Evolutionary conservation across 2,113 vertebrate genomes (phyloP).

Genomic region (Ciconia maguari): DNA sequence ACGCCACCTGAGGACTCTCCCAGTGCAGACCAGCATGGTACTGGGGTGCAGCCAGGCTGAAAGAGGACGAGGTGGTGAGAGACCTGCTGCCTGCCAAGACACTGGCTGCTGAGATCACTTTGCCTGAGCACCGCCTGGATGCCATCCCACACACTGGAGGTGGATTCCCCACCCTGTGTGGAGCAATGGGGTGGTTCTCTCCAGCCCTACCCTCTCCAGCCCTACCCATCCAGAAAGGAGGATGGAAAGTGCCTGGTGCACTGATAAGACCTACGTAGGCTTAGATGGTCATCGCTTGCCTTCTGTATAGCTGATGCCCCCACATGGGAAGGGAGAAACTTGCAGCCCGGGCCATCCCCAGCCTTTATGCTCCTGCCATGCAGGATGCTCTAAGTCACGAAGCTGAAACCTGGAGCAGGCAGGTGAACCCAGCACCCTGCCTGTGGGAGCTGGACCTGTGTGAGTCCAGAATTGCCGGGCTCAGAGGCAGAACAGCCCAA

Average conservation of each 20-base stretch:
- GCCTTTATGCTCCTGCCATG: background rate
- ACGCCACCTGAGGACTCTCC: background rate
- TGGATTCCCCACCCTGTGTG: background rate
- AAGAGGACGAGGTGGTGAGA: background rate
- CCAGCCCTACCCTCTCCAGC: background rate
- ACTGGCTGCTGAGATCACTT: background rate
- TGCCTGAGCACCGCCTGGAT: accelerated
- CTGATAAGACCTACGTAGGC: background rate
- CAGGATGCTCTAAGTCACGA: background rate
- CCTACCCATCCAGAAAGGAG: background rate
- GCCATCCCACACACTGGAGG: background rate
- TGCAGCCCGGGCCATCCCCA: background rate
- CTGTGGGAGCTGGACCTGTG: background rate
- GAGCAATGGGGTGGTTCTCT: background rate
- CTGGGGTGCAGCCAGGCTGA: background rate
- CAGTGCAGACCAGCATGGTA: background rate
- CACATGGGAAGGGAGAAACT: accelerated
- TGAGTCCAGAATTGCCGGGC: background rate
- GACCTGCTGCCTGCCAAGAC: background rate
- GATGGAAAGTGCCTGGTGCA: background rate
- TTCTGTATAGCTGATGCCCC: background rate
- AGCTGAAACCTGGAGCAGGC: background rate
- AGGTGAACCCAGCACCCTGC: background rate
- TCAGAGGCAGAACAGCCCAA: background rate
- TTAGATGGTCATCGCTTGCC: background rate